Percentiles rank a stretch among this genome's conserved stretches.
These are phyloP conservation scores for Cladopsammia gracilis DNA, from an alignment of 64 coral and sea anemone genomes.

Conservation along the genomic window DNA sequence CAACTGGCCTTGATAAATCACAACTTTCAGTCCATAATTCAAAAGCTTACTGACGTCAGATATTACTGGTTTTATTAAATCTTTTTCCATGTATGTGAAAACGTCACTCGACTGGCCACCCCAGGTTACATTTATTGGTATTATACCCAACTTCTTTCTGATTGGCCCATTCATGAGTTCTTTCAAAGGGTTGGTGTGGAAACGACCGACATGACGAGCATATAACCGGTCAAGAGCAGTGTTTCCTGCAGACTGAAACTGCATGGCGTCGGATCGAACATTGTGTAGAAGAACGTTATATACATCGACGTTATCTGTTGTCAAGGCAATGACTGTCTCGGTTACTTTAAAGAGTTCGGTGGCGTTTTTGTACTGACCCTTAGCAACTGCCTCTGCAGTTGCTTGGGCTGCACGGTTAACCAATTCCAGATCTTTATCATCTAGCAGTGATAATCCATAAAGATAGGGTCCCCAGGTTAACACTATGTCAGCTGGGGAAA, in stretches of 20 bases:
- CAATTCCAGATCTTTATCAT: conserved; percentile 67
- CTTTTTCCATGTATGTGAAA: conserved; percentile 72
- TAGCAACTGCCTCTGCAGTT: conserved; percentile 83
- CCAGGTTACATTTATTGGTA: conserved; percentile 86
- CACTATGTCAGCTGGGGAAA: conserved; percentile 94
- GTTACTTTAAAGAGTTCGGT: conserved; percentile 77
- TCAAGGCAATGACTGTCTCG: conserved; percentile 51
- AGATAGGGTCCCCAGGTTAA: conserved; percentile 95
- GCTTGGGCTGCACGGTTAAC: conserved; percentile 67
- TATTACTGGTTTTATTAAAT: conserved; percentile 95
- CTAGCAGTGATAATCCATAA: conserved; percentile 85
- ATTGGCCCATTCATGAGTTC: conserved; percentile 96
- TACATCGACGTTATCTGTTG: conserved; percentile 93
- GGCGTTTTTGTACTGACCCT: conserved; percentile 68
- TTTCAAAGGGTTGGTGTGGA: conserved; percentile 66
- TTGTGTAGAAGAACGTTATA: conserved; percentile 95
- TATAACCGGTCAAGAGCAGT: conserved; percentile 65
- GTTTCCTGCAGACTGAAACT: conserved; percentile 6
- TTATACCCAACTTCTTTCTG: conserved; percentile 94
- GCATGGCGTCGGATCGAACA: conserved; percentile 19
- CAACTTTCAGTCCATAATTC: conserved; percentile 74
- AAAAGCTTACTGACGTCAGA: conserved; percentile 84
- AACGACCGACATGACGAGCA: conserved; percentile 69
- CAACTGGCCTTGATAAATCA: conserved; percentile 94
- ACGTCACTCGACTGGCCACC: conserved; percentile 84